Evolutionary conservation across 2,113 vertebrate species (phyloP).

Genomic region (Ornithorhynchus anatinus): DNA sequence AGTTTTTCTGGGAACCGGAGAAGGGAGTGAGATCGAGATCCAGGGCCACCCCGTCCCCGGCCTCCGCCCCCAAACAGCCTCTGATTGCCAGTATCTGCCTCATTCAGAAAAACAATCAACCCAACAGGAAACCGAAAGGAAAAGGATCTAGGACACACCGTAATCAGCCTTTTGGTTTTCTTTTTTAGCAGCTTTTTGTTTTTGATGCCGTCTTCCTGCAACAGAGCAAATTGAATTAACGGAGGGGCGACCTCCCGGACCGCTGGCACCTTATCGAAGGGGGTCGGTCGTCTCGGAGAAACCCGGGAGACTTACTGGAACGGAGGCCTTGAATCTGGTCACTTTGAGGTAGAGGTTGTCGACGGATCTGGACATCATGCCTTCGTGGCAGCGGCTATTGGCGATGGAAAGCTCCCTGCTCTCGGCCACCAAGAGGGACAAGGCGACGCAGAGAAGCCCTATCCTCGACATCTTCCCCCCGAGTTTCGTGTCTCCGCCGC

Average conservation of each 20-base stretch:
- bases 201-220: conserved; percentile 69
- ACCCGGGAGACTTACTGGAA: conserved; percentile 63
- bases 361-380: conserved; percentile 55
- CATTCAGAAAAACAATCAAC: not conserved
- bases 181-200: conserved; percentile 66
- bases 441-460: conserved; percentile 50
- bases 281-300: not conserved
- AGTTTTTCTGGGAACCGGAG: conserved; percentile 62
- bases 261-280: not conserved
- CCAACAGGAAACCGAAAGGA: not conserved
- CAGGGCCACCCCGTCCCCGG: not conserved
- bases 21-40: not conserved
- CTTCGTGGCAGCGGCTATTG: conserved; percentile 48
- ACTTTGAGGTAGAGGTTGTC: conserved; percentile 59
- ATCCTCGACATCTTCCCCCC: conserved; percentile 39
- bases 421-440: conserved; percentile 54
- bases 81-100: not conserved
- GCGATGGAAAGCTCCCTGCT: conserved; percentile 34
- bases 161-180: conserved; percentile 63
- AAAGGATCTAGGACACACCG: conserved; percentile 59
- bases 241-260: not conserved
- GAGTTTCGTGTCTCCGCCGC: conserved; percentile 1
- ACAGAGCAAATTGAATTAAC: conserved; percentile 30
- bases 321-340: conserved; percentile 58
- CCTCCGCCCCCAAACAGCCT: not conserved